Conservation (phyloP, 2,888 invertebrate genomes). For the Smittia sp. region DNA sequence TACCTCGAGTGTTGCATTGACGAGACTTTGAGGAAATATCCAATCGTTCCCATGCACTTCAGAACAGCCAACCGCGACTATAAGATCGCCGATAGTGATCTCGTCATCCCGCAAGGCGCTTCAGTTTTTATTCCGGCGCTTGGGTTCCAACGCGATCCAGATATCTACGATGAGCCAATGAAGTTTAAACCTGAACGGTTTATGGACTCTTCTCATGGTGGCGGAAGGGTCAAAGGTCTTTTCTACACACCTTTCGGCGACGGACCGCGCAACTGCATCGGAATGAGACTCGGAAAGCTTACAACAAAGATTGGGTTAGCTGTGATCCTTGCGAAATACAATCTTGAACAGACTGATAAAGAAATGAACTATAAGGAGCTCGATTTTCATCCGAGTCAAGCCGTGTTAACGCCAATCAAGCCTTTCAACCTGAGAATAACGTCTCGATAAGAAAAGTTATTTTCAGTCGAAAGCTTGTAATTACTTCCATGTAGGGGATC, state of each 20-base stretch:
- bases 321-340: neutral
- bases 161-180: constrained; percentile 33
- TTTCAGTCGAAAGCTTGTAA: neutral
- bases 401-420: constrained; percentile 16
- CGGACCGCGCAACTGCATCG: neutral
- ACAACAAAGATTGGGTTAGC: constrained; percentile 23
- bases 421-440: neutral
- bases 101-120: constrained; percentile 47
- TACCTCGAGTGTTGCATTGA: constrained; percentile 20
- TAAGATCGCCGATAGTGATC: constrained; percentile 48
- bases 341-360: constrained; percentile 8
- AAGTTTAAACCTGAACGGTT: constrained; percentile 36
- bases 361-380: constrained; percentile 12
- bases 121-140: constrained; percentile 6
- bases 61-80: neutral
- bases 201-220: neutral
- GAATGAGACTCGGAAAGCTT: constrained; percentile 32
- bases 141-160: constrained; percentile 37
- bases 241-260: constrained; percentile 21
- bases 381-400: constrained; percentile 7
- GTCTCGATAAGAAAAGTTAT: neutral
- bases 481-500: neutral
- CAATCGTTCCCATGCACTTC: neutral
- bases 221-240: neutral
- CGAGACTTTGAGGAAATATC: constrained; percentile 21